Percentiles rank a stretch among this genome's conserved stretches.
These are phyloP conservation scores for Hololepta plana DNA, from an alignment of 2,888 invertebrate species.

Conservation along the genomic window DNA sequence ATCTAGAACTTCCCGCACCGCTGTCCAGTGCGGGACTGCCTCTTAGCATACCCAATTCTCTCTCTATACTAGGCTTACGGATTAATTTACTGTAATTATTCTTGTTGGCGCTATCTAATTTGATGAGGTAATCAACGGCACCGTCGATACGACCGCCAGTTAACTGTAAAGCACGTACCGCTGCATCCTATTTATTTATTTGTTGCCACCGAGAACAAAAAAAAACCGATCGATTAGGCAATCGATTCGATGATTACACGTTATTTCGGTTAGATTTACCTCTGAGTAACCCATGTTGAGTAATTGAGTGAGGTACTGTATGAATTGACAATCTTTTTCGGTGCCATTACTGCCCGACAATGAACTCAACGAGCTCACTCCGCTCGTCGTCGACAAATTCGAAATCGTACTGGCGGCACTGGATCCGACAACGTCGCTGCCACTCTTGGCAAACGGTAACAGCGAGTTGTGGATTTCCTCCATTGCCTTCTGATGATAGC, in stretches of 20 bases:
- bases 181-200: conserved; percentile 52
- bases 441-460: conserved; percentile 58
- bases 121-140: conserved; percentile 44
- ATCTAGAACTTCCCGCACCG: conserved; percentile 74
- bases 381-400: conserved; percentile 40
- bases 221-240: too few species aligned
- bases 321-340: conserved; percentile 41
- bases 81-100: conserved; percentile 46
- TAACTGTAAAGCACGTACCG: conserved; percentile 48
- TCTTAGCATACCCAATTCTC: conserved; percentile 45
- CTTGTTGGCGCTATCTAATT: conserved; percentile 1
- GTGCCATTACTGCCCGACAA: conserved; percentile 31
- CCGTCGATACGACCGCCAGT: conserved; percentile 52
- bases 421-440: conserved; percentile 43
- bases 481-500: conserved; percentile 74
- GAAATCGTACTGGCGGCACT: conserved; percentile 61
- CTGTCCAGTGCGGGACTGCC: conserved; percentile 78
- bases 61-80: conserved; percentile 75
- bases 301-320: conserved; percentile 47
- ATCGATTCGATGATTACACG: too few species aligned
- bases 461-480: conserved; percentile 72
- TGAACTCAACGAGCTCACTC: conserved; percentile 39
- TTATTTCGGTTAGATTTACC: conserved; percentile 27
- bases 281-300: conserved; percentile 58
- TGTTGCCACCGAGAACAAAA: too few species aligned